Evolutionary conservation across 1,140 invertebrate species (phyloP), one percentile per base, ranked within the genome.

Genomic region (Sipha flava): DNA sequence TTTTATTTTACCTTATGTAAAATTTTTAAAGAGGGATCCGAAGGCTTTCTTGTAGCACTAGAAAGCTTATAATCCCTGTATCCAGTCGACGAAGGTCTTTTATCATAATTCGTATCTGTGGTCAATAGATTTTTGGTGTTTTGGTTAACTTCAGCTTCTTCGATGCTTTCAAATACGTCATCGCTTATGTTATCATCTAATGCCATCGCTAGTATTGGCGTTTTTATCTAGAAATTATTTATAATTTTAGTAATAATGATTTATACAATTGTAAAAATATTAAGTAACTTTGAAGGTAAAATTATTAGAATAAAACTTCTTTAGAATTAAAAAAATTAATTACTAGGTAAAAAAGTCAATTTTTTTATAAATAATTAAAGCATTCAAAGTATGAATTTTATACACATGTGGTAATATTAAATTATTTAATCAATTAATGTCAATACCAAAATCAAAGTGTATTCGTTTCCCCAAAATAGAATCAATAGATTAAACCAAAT

Each of bases 51-150:
- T 0, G 92, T 91, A 2, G 88, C 59, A 40, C 34, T 88, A 0
- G 91, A 91, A n/a, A 91, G 91, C 79, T 89, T 89, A 85, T 93
- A 94, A 82, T 92, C 92, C 5, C 90, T 86, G 85, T 94, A 94
- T 31, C 93, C 93, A 2, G 92, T 94, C 3, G 91, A 90, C 1
- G 91, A 92, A 45, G 91, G 91, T 0, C 89, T 88, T 62, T 85
- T 85, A 81, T 85, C 83, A 79, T 70, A 73, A 77, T 84, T 83
- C 83, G 80, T 83, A 85, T 70, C 82, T 83, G 45, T 85, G 86
- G 80, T 85, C 85, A 86, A 29, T 57, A 40, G 23, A 9, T 43
- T 77, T 14, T 77, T 77, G 37, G 52, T 62, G 68, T 80, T 59
- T 62, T 40, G 83, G 80, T 6, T 75, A 26, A 75, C 81, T 75